Conservation (phyloP, 2,113 vertebrate species). For the Pavo muticus region DNA sequence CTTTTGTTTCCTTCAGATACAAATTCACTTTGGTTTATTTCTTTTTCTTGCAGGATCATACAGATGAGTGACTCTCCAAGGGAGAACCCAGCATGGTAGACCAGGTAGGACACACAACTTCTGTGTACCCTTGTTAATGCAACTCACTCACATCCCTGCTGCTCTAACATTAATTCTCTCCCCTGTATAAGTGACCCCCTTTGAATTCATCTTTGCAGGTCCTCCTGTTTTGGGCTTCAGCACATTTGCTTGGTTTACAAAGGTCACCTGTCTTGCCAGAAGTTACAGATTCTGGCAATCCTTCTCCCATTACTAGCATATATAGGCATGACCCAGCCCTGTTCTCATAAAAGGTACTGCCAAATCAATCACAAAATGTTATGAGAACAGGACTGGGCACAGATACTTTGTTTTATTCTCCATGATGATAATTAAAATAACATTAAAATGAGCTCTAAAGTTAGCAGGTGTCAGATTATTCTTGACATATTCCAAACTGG, state of each 20-base stretch:
- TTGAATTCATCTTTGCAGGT: neutral
- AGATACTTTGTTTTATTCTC: constrained; percentile 18
- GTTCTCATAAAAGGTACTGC: constrained; percentile 16
- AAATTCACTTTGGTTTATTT: neutral
- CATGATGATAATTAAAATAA: neutral
- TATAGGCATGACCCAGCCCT: constrained; percentile 1
- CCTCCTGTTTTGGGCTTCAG: neutral
- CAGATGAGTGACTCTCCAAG: neutral
- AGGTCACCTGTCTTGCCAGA: neutral
- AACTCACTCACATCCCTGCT: neutral
- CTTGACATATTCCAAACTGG: neutral
- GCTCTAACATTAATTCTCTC: neutral
- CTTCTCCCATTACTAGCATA: neutral
- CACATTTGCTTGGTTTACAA: neutral
- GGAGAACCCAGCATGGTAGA: neutral
- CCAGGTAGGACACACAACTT: neutral
- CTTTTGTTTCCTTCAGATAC: neutral
- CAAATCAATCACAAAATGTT: constrained; percentile 17
- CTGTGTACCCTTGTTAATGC: neutral
- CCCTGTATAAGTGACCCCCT: neutral
- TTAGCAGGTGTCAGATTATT: neutral
- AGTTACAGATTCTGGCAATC: neutral
- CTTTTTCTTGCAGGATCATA: neutral
- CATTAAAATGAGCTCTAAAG: neutral
- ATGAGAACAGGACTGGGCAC: constrained; percentile 1